Base-by-base conservation (phyloP, 2,113 vertebrate species). In the Piprites chloris region DNA sequence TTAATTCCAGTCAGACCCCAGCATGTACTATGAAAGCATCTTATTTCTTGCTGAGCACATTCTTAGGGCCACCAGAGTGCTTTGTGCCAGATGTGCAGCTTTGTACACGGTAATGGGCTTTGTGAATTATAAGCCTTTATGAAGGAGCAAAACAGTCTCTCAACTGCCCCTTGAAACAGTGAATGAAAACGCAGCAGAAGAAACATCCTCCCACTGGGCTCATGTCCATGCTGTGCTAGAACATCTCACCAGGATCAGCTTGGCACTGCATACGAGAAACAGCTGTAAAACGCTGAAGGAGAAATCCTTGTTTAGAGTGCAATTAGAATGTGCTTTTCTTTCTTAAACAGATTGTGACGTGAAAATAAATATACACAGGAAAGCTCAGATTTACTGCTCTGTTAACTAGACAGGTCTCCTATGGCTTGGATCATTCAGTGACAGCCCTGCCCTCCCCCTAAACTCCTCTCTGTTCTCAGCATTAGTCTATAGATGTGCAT, bases 251-350 rank as follows among this genome's bases (percentile, higher is more conserved):
- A 95, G 88, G 71, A 89, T 90, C 93, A 89, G 95, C 86, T 95
- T 96, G 96, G 96, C 92, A 96, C 79, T 59, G 63, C 50, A 16
- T 81, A 89, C 85, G 2, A 91, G 94, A 94, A 95, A 87, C 93
- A 95, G 93, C 94, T 96, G 91, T 95, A 92, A 93, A 96, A 96
- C 28, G 62, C 87, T 90, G 79, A 72, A 92, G 87, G 85, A 94
- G 93, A 97, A 97, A 96, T 95, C 92, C 88, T 93, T 93, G 95
- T 97, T 98, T 97, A 96, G 97, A 98, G 87, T 97, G 97, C 94
- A 97, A 98, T 98, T 97, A 98, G 95, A 98, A 97, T 89, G 93
- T 96, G 96, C 97, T 98, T 98, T 97, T 97, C 94, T 97, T 97
- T 95, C 96, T 97, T 98, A 98, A 98, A 97, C 95, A 98, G 96